A percentile compares a stretch with the other conserved stretches of the same genome.
Conservation (phyloP, 2,797 vertebrate genomes). For the Poecilia picta region DNA sequence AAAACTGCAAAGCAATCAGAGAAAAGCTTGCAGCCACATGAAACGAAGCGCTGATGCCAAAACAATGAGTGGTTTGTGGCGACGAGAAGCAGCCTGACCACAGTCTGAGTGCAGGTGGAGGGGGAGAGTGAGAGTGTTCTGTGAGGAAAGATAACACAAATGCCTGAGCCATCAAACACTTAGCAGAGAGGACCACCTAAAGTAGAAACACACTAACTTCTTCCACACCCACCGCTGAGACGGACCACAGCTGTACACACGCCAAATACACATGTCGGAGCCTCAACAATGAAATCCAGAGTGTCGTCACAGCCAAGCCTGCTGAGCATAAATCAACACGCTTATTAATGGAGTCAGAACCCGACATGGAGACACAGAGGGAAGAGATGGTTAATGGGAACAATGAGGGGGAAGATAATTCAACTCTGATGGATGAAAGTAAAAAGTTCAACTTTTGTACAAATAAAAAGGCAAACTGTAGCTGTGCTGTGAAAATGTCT, state of each 20-base stretch:
- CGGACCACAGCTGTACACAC: not conserved
- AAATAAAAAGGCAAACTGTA: not conserved
- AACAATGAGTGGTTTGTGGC: constrained; percentile 41
- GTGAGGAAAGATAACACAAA: constrained; percentile 19
- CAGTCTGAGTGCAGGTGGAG: constrained; percentile 38
- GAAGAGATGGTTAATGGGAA: constrained; percentile 30
- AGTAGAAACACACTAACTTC: constrained; percentile 13
- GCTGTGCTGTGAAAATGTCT: not conserved
- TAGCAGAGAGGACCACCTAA: constrained; percentile 13
- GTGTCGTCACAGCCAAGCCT: constrained; percentile 17
- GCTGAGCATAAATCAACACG: constrained; percentile 50
- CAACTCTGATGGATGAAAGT: constrained; percentile 21
- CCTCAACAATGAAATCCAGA: constrained; percentile 28
- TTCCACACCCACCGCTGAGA: not conserved
- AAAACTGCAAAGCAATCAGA: constrained; percentile 22
- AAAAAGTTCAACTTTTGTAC: not conserved
- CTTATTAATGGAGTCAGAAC: constrained; percentile 48
- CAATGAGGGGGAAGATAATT: constrained; percentile 18
- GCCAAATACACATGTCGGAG: not conserved
- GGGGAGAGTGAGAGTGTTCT: constrained; percentile 33
- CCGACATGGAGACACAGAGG: constrained; percentile 25
- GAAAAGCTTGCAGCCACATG: constrained; percentile 22
- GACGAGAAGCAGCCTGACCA: constrained; percentile 26
- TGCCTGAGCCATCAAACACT: constrained; percentile 21
- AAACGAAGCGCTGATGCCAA: constrained; percentile 33